Conservation (phyloP, 2,797 vertebrate genomes). For the Anguilla obscura region DNA sequence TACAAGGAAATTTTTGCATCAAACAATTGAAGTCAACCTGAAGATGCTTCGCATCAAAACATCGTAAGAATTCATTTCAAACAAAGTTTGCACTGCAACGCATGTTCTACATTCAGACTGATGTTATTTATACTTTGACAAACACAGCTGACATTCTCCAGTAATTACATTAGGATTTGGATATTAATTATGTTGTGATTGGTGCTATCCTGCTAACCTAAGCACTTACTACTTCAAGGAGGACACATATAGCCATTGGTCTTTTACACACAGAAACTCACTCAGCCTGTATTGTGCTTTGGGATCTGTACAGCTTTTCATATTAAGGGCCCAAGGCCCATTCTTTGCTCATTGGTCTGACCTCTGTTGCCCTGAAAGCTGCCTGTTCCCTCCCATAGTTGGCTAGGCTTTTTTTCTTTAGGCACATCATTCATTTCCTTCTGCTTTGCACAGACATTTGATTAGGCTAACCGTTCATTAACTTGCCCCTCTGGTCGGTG, state of each 20-base stretch:
- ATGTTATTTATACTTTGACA: background rate
- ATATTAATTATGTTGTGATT: background rate
- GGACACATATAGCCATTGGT: background rate
- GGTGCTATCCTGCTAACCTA: background rate
- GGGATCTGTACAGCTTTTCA: background rate
- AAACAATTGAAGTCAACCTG: background rate
- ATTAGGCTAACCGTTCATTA: slow-evolving; percentile 15
- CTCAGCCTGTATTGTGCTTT: background rate
- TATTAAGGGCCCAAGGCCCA: background rate
- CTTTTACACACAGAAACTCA: background rate
- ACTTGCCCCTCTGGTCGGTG: background rate
- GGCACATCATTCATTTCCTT: slow-evolving; percentile 9
- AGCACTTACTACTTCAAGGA: background rate
- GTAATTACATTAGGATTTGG: background rate
- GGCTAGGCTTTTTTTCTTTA: background rate
- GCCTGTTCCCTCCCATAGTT: slow-evolving; percentile 5
- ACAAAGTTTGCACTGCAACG: background rate
- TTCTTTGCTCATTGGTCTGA: background rate
- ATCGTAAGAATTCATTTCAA: background rate
- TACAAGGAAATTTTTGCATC: background rate
- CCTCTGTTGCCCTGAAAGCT: background rate
- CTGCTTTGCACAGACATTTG: background rate
- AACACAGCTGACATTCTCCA: background rate
- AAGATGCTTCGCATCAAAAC: background rate
- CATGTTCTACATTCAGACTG: background rate